Evolutionary conservation across 2,797 vertebrate species (phyloP), one percentile per base, ranked within the genome.

Genomic region (Micrastur ruficollis): DNA sequence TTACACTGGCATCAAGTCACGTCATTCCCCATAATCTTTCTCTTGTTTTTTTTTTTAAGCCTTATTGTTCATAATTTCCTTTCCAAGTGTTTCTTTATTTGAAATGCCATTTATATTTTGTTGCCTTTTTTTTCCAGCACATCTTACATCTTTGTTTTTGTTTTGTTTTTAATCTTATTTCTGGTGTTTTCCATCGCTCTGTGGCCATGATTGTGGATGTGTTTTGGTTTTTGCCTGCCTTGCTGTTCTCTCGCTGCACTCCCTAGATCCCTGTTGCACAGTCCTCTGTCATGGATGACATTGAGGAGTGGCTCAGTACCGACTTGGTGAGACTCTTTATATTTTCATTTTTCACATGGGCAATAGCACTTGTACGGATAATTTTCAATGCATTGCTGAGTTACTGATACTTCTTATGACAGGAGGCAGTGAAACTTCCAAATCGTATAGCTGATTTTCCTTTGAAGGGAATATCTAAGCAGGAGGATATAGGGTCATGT

Each of bases 281-380:
- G 98, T 98, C 99, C 98, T 99, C 99, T 98, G 99, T 99, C 98
- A 99, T 99, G 99, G 99, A 99, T 99, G 99, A 99, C 99, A 99
- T 99, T 99, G 99, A 99, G 99, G 98, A 99, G 98, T 99, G 99
- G 99, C 99, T 99, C 98, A 98, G 99, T 98, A 99, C 99, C 89
- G 99, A 99, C 97, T 98, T 99, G 99, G 99, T 99, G 99, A 99
- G 99, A 99, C 97, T 98, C 95, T 97, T 95, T 97, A 98, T 96
- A 97, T 98, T 98, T 98, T 98, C 96, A 97, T 98, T 98, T 97
- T 96, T 93, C 90, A 97, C 89, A 26, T 11, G 42, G 47, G 71
- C 74, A 27, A 22, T 81, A 90, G 91, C 75, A 81, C 63, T 97
- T 71, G 81, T 91, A 81, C 0, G 6, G 63, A 32, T 92, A 63